Evolutionary conservation across 1,140 invertebrate species (phyloP), one percentile per base, ranked within the genome.

Genomic region (Drosophila sproati): DNA sequence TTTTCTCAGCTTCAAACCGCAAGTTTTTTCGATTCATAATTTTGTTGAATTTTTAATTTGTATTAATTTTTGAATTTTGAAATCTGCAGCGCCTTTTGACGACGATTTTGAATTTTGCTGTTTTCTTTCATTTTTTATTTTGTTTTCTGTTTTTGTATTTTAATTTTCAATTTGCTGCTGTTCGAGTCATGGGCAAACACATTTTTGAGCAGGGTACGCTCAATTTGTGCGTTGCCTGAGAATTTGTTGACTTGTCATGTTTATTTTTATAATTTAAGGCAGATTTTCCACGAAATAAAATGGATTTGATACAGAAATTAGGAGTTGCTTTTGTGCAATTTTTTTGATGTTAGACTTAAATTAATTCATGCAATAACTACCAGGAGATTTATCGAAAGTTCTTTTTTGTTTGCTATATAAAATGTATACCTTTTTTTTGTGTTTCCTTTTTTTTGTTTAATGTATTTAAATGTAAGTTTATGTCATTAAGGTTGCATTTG

Each of bases 281-380:
- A 95, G 94, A 95, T 94, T 95, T 94, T 94, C 93, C 94, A 93
- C 92, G 92, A 91, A 93, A 93, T 94, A 94, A 93, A 95, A 94
- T 94, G 80, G 48, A 31, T 32, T 70, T 55, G 8, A 66, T 61
- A 70, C 48, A 41, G 39, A 60, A 67, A 73, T 63, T 7, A 77
- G 80, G 80, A 80, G 8, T 75, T 62, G 72, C 35, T 77, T 73
- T 88, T 61, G 72, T 34, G 56, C 57, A n/a, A 39, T 2, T 70
- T 77, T 60, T 60, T 68, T 52, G 34, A 52, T 62, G 29, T 67
- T 52, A 72, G 70, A 51, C 73, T 73, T 67, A 80, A 74, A 80
- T 60, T 69, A 73, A 68, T 68, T 74, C 32, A 74, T 74, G 72
- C 69, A 52, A 62, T 86, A 86, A 86, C 82, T 82, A 88, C 73